A percentile compares a stretch with the other conserved stretches of the same genome.
Conservation (phyloP, 2,888 invertebrate species). For the Stenurella melanura region DNA sequence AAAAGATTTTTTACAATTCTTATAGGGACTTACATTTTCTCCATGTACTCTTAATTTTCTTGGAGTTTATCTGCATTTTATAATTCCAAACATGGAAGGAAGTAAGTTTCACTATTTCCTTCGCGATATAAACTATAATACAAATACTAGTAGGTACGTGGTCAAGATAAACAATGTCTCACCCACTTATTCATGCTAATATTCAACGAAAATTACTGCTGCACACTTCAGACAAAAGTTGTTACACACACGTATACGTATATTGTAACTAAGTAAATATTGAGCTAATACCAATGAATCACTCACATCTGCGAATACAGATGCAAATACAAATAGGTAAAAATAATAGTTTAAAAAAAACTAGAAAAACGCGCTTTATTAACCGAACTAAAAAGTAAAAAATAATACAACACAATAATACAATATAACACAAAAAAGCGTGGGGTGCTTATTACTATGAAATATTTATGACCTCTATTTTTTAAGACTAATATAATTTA, state of each 20-base stretch:
- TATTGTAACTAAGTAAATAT: not conserved
- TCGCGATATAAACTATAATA: not conserved
- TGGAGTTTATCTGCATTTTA: not conserved
- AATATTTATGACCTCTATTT: too few species aligned
- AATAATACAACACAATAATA: too few species aligned
- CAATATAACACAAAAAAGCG: too few species aligned
- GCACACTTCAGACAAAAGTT: not conserved
- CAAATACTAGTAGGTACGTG: not conserved
- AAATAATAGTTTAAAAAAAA: too few species aligned
- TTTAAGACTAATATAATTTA: too few species aligned
- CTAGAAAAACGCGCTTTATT: too few species aligned
- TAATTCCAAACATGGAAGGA: not conserved
- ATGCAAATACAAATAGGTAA: too few species aligned
- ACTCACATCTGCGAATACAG: not conserved
- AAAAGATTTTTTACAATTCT: too few species aligned
- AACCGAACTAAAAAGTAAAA: too few species aligned
- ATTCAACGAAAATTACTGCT: not conserved
- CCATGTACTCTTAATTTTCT: too few species aligned
- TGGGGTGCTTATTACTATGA: too few species aligned
- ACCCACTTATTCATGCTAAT: not conserved
- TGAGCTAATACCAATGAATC: not conserved
- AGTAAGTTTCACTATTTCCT: not conserved
- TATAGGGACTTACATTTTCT: too few species aligned
- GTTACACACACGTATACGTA: not conserved
- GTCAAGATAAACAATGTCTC: not conserved